A percentile compares a stretch with the other conserved stretches of the same genome.
Conservation (phyloP, 64 coral and sea anemone genomes). For the Montipora capricornis region DNA sequence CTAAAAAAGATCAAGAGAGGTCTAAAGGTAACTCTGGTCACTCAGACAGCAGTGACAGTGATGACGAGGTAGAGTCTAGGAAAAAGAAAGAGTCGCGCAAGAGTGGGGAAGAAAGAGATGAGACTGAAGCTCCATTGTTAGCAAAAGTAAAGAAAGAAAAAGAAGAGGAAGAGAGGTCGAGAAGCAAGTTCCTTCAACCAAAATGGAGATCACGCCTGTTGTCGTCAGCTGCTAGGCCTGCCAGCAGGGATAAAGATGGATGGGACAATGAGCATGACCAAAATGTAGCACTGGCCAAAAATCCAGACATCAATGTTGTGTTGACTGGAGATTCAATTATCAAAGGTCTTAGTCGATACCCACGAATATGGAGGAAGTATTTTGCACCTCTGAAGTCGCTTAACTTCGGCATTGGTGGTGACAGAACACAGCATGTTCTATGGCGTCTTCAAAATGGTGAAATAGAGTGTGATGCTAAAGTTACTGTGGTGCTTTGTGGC, state of each 20-base stretch:
- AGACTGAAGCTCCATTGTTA: neutral
- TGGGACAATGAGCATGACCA: conserved; percentile 76
- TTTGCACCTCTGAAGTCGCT: conserved; percentile 77
- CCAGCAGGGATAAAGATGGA: conserved; percentile 70
- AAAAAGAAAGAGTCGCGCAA: neutral
- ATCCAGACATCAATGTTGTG: conserved; percentile 56
- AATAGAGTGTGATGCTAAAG: conserved; percentile 82
- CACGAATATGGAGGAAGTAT: conserved; percentile 90
- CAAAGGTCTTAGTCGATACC: conserved; percentile 95
- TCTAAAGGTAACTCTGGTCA: conserved; percentile 1
- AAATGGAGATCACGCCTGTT: conserved; percentile 39
- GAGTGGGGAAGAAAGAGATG: neutral
- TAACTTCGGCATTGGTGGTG: conserved; percentile 95
- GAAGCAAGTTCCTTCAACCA: conserved; percentile 35
- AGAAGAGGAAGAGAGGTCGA: conserved; percentile 24
- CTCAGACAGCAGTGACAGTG: conserved; percentile 33
- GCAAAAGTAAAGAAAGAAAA: conserved; percentile 47
- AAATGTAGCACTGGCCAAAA: conserved; percentile 50
- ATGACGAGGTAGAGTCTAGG: neutral
- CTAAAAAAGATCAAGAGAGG: conserved; percentile 20
- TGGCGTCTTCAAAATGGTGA: conserved; percentile 96
- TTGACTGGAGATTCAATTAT: conserved; percentile 92
- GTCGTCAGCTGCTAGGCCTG: conserved; percentile 64
- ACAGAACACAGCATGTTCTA: conserved; percentile 94
- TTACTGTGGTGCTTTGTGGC: conserved; percentile 87